Evolutionary conservation across 2,888 invertebrate genomes (phyloP), one percentile per base, ranked within the genome.

Genomic region (Galerucella nymphaeae): DNA sequence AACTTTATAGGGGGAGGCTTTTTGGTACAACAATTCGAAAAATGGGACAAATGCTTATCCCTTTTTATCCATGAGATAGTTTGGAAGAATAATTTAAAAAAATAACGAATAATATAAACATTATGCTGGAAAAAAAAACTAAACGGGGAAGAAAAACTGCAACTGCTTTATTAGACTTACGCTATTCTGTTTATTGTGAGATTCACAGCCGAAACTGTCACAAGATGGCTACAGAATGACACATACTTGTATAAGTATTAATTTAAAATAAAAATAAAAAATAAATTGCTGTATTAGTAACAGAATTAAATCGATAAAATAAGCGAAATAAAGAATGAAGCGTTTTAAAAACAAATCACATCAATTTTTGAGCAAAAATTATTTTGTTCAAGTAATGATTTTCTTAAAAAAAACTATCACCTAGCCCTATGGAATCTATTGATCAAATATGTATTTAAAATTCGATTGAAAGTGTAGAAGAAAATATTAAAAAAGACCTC

Each of bases 201-300:
- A 92, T 95, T 95, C 91, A 95, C 94, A 89, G 94, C 93, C 87
- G 95, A 95, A 89, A 95, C 93, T 89, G 94, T 94, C 93, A 93
- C 94, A 91, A 95, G 94, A 91, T 95, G 94, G 93, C 95, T 95
- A 93, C 84, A 90, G 89, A 88, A 89, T 86, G 79, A 83, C 74
- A 82, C 74, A 78, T 73, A 71, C 42, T 66, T 72, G 66, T 69
- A 70, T 69, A 64, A 68, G 70, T 66, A 41, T 45, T 23, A 58
- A 58, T 55, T 65, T n/a, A n/a, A 62, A 64, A 42, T 38, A 23
- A 42, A 70, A 23, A 48, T 18, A 50, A 30, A 57, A 20, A 67
- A 68, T 58, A 50, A 63, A 20, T 64, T 20, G 20, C 23, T 38
- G 14, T 45, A 55, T 63, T 53, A 62, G 57, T 58, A 57, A 58